These are phyloP conservation scores for Channa striata DNA, from an alignment of 2,797 vertebrate genomes.

Conservation along the genomic window DNA sequence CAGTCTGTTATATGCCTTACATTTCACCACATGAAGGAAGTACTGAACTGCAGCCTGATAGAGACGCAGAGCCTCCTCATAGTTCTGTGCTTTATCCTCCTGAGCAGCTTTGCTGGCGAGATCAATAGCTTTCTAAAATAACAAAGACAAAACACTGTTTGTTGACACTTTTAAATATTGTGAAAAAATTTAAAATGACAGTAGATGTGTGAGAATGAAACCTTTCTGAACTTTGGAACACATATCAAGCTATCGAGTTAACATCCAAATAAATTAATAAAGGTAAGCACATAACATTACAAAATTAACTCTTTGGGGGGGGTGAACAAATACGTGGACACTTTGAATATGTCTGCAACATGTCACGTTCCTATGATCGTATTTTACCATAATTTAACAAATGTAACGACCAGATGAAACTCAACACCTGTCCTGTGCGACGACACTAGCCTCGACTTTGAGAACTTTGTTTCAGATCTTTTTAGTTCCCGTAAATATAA, in stretches of 20 bases:
- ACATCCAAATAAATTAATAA: not conserved
- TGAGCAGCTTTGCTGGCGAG: conserved; percentile 95
- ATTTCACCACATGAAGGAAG: conserved; percentile 97
- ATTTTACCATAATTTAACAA: not conserved
- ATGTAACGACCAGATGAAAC: not conserved
- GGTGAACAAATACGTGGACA: too few relatives aligned
- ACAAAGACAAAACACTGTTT: conserved; percentile 3
- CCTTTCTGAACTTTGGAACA: not conserved
- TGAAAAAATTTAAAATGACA: not conserved
- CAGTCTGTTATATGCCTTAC: conserved; percentile 80
- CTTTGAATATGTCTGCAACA: not conserved
- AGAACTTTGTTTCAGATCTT: conserved; percentile 44
- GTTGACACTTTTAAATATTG: not conserved
- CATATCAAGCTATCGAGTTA: not conserved
- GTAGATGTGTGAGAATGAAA: not conserved
- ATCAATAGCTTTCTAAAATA: conserved; percentile 96
- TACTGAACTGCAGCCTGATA: conserved; percentile 97
- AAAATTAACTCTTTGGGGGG: too few relatives aligned
- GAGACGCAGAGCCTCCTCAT: conserved; percentile 92
- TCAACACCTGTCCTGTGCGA: conserved; percentile 9
- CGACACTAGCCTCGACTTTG: not conserved
- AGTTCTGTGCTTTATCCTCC: conserved; percentile 97
- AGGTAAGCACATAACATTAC: not conserved
- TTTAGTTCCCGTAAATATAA: not conserved
- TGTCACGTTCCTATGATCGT: not conserved